phyloP scores from a whole-genome alignment of 2,888 invertebrate species.

The Ophioninae sp. region DNA sequence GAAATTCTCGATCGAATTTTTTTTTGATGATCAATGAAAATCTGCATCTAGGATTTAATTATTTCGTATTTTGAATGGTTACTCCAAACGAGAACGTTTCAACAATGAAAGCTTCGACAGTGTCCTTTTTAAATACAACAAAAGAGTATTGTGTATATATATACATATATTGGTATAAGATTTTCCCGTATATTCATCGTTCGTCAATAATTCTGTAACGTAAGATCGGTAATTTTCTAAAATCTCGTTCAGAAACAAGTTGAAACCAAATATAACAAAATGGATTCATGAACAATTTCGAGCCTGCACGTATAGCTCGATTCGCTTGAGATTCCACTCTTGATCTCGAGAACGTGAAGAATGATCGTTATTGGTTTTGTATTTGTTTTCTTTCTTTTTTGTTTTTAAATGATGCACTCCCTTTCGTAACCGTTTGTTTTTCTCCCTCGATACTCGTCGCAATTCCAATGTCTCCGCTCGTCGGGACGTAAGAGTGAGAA shows the following conservation, averaged over 20 bases:
- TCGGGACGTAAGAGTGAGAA: background rate
- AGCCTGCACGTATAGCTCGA: background rate
- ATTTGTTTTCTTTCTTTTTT: background rate
- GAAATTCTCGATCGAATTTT: slow-evolving; percentile 2
- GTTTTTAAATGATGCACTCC: background rate
- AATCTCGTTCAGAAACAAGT: background rate
- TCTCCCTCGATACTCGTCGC: background rate
- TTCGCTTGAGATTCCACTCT: background rate
- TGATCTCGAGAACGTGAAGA: background rate
- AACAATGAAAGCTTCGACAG: background rate
- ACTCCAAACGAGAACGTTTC: background rate
- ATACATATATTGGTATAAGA: background rate
- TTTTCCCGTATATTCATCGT: background rate
- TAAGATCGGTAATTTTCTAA: background rate
- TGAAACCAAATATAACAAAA: background rate
- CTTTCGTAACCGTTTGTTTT: background rate
- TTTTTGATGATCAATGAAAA: background rate
- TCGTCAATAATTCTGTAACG: background rate
- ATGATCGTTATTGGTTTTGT: background rate
- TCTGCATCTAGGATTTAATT: background rate
- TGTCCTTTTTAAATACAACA: background rate
- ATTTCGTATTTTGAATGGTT: background rate
- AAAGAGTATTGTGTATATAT: background rate
- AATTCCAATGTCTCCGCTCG: background rate
- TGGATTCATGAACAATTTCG: background rate